These are phyloP conservation scores for Kryptopterus vitreolus DNA, from an alignment of 2,797 vertebrate genomes.

Conservation along the genomic window DNA sequence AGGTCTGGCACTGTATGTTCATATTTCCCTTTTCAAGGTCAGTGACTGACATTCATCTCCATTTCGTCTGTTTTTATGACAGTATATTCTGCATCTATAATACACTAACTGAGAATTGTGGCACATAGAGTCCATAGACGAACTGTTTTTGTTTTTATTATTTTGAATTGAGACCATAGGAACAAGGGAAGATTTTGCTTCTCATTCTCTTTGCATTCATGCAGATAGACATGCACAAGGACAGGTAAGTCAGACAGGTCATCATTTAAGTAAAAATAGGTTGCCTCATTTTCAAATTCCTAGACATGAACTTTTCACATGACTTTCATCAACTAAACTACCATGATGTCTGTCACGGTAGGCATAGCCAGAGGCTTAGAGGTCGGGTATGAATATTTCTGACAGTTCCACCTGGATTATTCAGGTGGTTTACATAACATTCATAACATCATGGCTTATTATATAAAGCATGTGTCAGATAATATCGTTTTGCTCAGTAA, in stretches of 20 bases:
- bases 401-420: background rate
- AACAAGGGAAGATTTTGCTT: background rate
- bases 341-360: background rate
- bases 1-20: background rate
- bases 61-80: conserved; percentile 6
- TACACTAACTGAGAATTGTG: background rate
- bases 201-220: background rate
- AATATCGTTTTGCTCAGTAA: background rate
- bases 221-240: background rate
- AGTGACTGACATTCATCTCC: conserved; percentile 10
- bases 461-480: background rate
- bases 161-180: conserved; percentile 14
- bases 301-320: background rate
- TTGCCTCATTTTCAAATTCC: background rate
- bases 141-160: background rate
- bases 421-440: background rate
- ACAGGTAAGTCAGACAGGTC: background rate
- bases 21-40: background rate
- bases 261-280: background rate
- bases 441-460: background rate
- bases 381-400: background rate
- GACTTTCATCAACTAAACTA: background rate
- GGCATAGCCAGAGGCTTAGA: background rate
- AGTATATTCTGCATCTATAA: background rate
- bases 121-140: background rate